phyloP scores from a whole-genome alignment of 1,140 invertebrate genomes.

The Aplysia californica region DNA sequence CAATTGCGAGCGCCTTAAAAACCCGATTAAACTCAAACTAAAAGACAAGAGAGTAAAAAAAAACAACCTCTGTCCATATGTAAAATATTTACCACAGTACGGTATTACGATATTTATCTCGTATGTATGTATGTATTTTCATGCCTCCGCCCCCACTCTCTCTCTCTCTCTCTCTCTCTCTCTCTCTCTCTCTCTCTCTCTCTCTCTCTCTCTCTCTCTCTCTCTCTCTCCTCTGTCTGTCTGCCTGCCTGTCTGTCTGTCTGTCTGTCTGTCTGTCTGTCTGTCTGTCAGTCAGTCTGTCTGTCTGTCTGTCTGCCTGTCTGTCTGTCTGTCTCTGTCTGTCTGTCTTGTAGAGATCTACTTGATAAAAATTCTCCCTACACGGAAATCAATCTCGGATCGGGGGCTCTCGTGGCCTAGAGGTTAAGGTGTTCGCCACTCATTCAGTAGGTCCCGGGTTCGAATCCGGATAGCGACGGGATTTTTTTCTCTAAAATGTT shows the following conservation, averaged over 20 bases:
- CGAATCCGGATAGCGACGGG: too few species aligned
- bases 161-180: neutral
- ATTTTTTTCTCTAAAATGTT: too few species aligned
- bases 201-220: conserved; percentile 14
- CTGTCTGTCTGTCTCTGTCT: conserved; percentile 6
- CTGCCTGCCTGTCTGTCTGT: neutral
- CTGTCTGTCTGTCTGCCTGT: too few species aligned
- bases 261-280: neutral
- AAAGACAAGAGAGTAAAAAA: too few species aligned
- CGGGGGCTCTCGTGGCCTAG: too few species aligned
- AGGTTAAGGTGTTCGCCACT: too few species aligned
- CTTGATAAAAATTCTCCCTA: too few species aligned
- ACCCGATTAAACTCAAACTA: too few species aligned
- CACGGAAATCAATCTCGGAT: too few species aligned
- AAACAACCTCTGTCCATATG: neutral
- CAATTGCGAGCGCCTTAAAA: neutral
- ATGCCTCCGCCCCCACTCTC: neutral
- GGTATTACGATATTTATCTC: neutral
- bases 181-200: neutral
- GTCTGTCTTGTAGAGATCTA: too few species aligned
- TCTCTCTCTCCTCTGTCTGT: neutral
- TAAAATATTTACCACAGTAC: neutral
- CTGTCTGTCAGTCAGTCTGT: neutral
- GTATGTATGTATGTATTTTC: neutral
- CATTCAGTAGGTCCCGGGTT: too few species aligned